Evolutionary conservation across 2,797 vertebrate species (phyloP).

Genomic region (Sebastes matsubarae): DNA sequence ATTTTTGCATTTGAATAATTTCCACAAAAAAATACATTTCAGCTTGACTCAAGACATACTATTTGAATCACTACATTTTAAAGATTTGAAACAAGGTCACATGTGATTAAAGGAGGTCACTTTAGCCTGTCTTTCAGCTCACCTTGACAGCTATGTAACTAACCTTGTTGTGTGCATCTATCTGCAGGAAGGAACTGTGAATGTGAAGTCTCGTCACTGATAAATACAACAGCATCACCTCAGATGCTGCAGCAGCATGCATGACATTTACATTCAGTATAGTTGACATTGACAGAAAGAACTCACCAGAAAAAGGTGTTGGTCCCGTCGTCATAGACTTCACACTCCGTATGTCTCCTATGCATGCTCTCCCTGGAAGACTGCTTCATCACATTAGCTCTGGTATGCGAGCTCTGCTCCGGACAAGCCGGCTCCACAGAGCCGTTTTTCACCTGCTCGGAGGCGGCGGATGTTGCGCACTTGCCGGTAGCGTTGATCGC

Average conservation of each 20-base stretch:
- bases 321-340: constrained; percentile 96
- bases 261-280: not conserved
- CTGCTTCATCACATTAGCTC: constrained; percentile 69
- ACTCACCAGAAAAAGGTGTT: constrained; percentile 99
- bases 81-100: constrained; percentile 9
- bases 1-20: too few species aligned
- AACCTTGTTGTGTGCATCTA: not conserved
- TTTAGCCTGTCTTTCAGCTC: constrained; percentile 48
- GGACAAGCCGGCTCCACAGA: constrained; percentile 46
- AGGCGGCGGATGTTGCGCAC: constrained; percentile 42
- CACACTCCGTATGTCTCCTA: constrained; percentile 88
- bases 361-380: constrained; percentile 69
- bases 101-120: constrained; percentile 19
- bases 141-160: constrained; percentile 57
- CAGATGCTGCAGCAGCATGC: not conserved
- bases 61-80: too few species aligned
- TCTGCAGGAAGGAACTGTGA: not conserved
- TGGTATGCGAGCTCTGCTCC: constrained; percentile 37
- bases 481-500: constrained; percentile 32
- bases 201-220: not conserved
- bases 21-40: too few species aligned
- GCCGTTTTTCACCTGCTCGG: constrained; percentile 70
- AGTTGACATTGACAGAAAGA: not conserved
- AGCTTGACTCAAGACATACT: not conserved
- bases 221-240: not conserved